Base-by-base conservation (phyloP, 1,140 invertebrate species). In the Philopotamus ludificatus region DNA sequence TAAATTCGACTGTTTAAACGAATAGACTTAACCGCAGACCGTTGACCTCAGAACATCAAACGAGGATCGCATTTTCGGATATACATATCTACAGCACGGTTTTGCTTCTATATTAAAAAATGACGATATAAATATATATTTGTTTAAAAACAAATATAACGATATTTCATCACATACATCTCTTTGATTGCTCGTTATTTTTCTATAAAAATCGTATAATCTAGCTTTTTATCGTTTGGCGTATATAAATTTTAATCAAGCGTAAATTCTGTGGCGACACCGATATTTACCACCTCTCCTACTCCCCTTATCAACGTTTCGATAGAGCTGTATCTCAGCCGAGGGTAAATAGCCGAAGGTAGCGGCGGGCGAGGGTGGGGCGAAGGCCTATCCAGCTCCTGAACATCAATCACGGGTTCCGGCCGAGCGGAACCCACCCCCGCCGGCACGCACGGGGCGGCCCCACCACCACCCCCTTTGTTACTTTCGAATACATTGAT, bases 331-430 rank as follows among this genome's bases (percentile, higher is more conserved):
- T 44, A 58, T 42, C 55, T 39, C 44, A 7, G 44, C 44, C 8
- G 44, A 47, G 44, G 44, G 44, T 47, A 21, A 58, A 57, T 54
- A 20, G 54, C 10, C 28, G 54, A 57, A 4, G 28, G 25, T 9
- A 8, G 44, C 1, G 42, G 45, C n/a, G 45, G 45, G 21, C 41
- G 41, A 3, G 10, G 16, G 4, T 1, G 41, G 23, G 15, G 15
- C 9, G 39, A 2, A 4, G 51, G 42, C 22, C 20, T 23, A 47
- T 64, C 63, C 63, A 42, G 41, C 41, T 58, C 55, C 55, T 20
- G 63, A 25, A 54, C 63, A 64, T 64, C 63, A 64, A 64, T 64
- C 63, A 64, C 63, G 20, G 41, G 51, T 57, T 64, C 63, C 63
- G 63, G 63, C 49, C 49, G 47, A 42, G 20, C 21, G 45, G 20